A percentile compares a stretch with the other conserved stretches of the same genome.
phyloP scores from a whole-genome alignment of 1,140 invertebrate genomes.

The Heterodera schachtii region DNA sequence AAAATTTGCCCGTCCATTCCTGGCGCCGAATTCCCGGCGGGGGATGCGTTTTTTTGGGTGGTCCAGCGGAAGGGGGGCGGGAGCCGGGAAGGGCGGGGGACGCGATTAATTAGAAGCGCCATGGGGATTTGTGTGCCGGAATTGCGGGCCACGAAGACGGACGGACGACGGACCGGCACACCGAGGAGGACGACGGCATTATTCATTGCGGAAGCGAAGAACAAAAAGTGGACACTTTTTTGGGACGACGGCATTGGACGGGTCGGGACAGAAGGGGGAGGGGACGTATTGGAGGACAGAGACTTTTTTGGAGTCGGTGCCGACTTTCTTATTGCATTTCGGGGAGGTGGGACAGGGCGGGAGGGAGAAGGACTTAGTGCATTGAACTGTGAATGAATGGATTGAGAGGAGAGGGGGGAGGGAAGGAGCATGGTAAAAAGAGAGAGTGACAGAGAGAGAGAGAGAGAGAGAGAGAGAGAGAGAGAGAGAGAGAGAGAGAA shows the following conservation, averaged over 20 bases:
- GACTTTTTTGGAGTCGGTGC: not conserved
- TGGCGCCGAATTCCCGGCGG: not conserved
- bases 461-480: too few species aligned
- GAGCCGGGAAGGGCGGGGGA: not conserved
- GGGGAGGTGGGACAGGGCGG: too few species aligned
- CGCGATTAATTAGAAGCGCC: not conserved
- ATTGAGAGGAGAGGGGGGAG: not conserved
- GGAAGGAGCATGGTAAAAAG: too few species aligned
- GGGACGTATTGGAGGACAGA: not conserved
- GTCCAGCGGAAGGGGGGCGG: not conserved
- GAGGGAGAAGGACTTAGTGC: not conserved
- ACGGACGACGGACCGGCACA: not conserved
- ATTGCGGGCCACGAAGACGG: not conserved
- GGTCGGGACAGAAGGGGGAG: too few species aligned
- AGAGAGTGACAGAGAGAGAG: too few species aligned
- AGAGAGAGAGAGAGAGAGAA: not conserved
- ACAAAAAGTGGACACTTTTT: not conserved
- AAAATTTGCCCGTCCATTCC: not conserved
- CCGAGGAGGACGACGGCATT: not conserved
- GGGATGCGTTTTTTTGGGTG: not conserved
- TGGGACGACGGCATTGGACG: not conserved
- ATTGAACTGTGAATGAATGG: constrained; percentile 3
- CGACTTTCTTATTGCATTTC: not conserved
- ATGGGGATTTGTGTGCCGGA: not conserved
- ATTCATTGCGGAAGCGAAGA: not conserved